Conservation (phyloP, 2,888 invertebrate genomes). For the Mantis religiosa region DNA sequence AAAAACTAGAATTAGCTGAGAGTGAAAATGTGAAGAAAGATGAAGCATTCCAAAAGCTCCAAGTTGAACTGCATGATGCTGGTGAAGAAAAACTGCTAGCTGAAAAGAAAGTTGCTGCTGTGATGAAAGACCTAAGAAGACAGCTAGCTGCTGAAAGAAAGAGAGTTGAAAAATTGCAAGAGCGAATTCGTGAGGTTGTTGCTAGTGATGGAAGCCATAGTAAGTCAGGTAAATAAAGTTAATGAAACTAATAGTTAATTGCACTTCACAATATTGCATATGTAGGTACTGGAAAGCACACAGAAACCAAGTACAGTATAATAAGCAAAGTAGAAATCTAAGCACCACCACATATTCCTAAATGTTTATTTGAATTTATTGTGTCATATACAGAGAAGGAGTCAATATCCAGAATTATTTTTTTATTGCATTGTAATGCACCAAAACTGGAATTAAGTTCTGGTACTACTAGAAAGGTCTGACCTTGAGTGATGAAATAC, state of each 20-base stretch:
- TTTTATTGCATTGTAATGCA: no score
- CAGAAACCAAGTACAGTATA: no score
- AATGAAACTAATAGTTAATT: background rate
- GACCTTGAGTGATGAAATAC: no score
- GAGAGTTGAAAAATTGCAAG: background rate
- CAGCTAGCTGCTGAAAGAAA: conserved; percentile 4
- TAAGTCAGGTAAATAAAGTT: background rate
- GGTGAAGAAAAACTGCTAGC: background rate
- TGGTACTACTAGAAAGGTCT: no score
- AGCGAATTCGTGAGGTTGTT: background rate
- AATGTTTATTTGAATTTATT: no score
- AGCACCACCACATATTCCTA: no score
- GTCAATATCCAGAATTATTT: no score
- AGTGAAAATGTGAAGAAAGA: background rate
- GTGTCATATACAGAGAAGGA: no score
- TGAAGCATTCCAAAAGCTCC: background rate
- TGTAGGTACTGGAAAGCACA: no score
- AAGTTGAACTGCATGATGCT: background rate
- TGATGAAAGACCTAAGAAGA: background rate
- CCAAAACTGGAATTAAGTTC: no score
- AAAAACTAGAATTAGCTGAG: background rate
- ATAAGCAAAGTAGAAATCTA: no score
- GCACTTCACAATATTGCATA: no score
- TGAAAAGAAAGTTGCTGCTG: background rate
- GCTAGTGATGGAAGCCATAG: background rate